Conservation (phyloP, 2,797 vertebrate species). For the Malacoraja senta region DNA sequence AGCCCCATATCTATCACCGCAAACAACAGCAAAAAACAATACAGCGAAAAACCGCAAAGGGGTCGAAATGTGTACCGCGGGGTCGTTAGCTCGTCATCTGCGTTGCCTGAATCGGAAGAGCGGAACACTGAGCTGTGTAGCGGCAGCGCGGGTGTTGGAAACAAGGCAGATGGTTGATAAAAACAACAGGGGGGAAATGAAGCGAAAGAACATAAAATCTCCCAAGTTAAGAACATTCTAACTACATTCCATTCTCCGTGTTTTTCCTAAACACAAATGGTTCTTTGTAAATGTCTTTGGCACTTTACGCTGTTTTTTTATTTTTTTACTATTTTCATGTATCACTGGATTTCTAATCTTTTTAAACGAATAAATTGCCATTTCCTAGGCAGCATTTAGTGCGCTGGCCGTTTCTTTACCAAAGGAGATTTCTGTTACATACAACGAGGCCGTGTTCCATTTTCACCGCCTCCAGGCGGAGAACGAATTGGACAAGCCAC, state of each 20-base stretch:
- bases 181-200: slow-evolving; percentile 40
- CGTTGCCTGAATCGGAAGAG: not conserved
- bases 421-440: not conserved
- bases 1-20: no score
- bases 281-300: slow-evolving; percentile 79
- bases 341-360: slow-evolving; percentile 93
- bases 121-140: slow-evolving; percentile 45
- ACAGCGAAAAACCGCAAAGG: no score
- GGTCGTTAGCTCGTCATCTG: not conserved
- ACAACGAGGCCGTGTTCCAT: not conserved
- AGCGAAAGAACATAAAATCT: slow-evolving; percentile 46
- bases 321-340: slow-evolving; percentile 86
- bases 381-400: slow-evolving; percentile 72
- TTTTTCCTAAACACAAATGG: slow-evolving; percentile 70
- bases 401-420: not conserved
- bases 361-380: slow-evolving; percentile 87
- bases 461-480: not conserved
- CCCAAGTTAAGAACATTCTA: slow-evolving; percentile 54
- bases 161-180: slow-evolving; percentile 40
- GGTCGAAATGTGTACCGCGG: not conserved
- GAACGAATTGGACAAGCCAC: not conserved
- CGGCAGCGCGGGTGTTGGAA: slow-evolving; percentile 44
- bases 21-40: no score
- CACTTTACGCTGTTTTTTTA: slow-evolving; percentile 92
- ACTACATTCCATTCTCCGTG: slow-evolving; percentile 64